Evolutionary conservation across 2,113 vertebrate genomes (phyloP), one percentile per base, ranked within the genome.

Genomic region (Spheniscus mendiculus): DNA sequence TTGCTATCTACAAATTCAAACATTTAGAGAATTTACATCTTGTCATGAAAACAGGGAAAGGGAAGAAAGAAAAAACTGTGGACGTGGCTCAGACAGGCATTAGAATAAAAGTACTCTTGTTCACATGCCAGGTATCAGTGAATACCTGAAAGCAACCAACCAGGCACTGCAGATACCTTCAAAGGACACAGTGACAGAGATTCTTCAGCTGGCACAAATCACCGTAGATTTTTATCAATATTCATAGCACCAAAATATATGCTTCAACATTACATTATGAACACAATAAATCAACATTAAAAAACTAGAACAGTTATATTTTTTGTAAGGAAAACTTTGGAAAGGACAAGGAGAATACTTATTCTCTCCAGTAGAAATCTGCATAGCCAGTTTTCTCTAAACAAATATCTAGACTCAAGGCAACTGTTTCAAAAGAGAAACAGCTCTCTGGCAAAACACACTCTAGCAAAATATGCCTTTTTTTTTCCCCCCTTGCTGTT

Each of bases 1-100:
- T 98, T 70, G 99, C 99, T 83, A 99, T 99, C 99, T 99, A 96
- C 66, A 98, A 98, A 97, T 13, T 50, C 58, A 97, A 90, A 45
- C 12, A 38, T 62, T 27, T 12, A 56, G 66, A 90, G 47, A 86
- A 84, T 88, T 91, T 52, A 47, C 30, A 50, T 25, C n/a, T 85
- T 52, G 15, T 17, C 53, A 34, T 38, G 11, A 53, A 59, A 32
- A n/a, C 0, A 1, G 6, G 18, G 15, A 30, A 50, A 89, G 12
- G 19, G 27, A 50, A 63, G 12, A 55, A 40, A 69, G n/a, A 63
- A 29, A 58, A 47, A 58, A 47, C 14, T 2, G 26, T 22, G 17
- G 25, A 38, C 0, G 0, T 36, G 45, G 34, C 29, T 65, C 32
- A 78, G 61, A 53, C 79, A 83, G 49, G 49, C 29, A 67, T 63